A percentile compares a stretch with the other conserved stretches of the same genome.
These are phyloP conservation scores for Kryptolebias ocellatus DNA, from an alignment of 2,797 vertebrate species.

Conservation along the genomic window DNA sequence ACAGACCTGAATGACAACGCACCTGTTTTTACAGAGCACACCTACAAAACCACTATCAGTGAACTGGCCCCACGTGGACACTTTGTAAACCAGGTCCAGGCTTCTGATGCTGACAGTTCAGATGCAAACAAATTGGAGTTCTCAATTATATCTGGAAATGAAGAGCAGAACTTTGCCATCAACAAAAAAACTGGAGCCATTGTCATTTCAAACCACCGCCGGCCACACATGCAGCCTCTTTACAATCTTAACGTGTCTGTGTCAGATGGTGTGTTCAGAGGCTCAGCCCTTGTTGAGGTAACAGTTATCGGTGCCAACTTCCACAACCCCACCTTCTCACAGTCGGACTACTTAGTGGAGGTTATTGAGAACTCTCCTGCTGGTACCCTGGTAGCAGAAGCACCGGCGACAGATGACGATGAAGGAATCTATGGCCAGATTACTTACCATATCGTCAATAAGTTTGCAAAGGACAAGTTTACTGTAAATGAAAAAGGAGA, in stretches of 20 bases:
- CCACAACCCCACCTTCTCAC: conserved; percentile 91
- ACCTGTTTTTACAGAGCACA: conserved; percentile 87
- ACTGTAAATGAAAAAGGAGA: conserved; percentile 89
- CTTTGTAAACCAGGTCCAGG: conserved; percentile 92
- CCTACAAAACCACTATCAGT: conserved; percentile 89
- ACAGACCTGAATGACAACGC: conserved; percentile 95
- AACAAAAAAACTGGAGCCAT: conserved; percentile 88
- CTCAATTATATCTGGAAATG: conserved; percentile 91
- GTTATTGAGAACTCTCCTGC: conserved; percentile 91
- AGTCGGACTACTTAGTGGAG: conserved; percentile 93
- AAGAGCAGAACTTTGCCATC: conserved; percentile 92
- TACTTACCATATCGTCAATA: conserved; percentile 92
- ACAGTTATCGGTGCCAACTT: conserved; percentile 90
- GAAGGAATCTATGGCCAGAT: conserved; percentile 87
- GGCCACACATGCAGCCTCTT: conserved; percentile 81
- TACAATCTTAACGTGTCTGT: conserved; percentile 92
- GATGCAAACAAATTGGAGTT: conserved; percentile 89
- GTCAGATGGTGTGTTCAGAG: conserved; percentile 95
- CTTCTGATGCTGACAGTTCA: conserved; percentile 90
- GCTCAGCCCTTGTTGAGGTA: conserved; percentile 85
- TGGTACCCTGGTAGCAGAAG: conserved; percentile 88
- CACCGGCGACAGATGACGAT: conserved; percentile 90
- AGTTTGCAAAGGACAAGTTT: conserved; percentile 94
- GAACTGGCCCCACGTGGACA: conserved; percentile 90
- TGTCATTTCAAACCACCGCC: conserved; percentile 88